These are phyloP conservation scores for Trichopoda pennipes DNA, from an alignment of 2,888 invertebrate genomes.

Conservation along the genomic window DNA sequence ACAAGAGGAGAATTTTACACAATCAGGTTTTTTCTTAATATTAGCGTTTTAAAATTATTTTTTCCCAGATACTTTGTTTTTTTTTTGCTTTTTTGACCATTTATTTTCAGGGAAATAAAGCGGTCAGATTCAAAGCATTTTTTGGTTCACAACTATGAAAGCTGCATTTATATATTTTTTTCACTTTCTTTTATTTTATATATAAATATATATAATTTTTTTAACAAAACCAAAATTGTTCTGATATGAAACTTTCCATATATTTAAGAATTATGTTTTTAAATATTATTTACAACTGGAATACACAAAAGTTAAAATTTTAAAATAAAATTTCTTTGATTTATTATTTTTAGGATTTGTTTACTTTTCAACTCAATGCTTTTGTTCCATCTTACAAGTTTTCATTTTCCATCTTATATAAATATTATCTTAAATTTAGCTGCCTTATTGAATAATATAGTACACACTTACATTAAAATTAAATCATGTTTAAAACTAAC, in stretches of 20 bases:
- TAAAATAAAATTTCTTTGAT: conserved; percentile 34
- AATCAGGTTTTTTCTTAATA: conserved; percentile 56
- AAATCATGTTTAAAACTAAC: conserved; percentile 40
- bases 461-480: conserved; percentile 46
- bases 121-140: conserved; percentile 32
- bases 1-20: conserved; percentile 47
- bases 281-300: conserved; percentile 38
- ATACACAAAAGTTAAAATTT: conserved; percentile 58
- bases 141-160: conserved; percentile 50
- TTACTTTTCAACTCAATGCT: conserved; percentile 2
- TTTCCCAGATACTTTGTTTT: conserved; percentile 51
- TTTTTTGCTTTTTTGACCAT: conserved; percentile 16
- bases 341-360: conserved; percentile 50
- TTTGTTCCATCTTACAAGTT: conserved; percentile 25
- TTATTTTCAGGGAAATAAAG: not conserved
- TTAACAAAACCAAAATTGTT: conserved; percentile 47
- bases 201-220: conserved; percentile 8
- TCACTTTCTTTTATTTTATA: not conserved
- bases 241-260: conserved; percentile 55
- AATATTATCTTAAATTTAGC: conserved; percentile 54
- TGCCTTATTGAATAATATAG: conserved; percentile 56
- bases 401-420: conserved; percentile 2
- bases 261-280: conserved; percentile 18
- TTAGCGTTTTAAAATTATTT: conserved; percentile 8
- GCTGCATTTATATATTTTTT: not conserved